Evolutionary conservation across 1,140 invertebrate genomes (phyloP).

Genomic region (Pseudomyrmex gracilis): DNA sequence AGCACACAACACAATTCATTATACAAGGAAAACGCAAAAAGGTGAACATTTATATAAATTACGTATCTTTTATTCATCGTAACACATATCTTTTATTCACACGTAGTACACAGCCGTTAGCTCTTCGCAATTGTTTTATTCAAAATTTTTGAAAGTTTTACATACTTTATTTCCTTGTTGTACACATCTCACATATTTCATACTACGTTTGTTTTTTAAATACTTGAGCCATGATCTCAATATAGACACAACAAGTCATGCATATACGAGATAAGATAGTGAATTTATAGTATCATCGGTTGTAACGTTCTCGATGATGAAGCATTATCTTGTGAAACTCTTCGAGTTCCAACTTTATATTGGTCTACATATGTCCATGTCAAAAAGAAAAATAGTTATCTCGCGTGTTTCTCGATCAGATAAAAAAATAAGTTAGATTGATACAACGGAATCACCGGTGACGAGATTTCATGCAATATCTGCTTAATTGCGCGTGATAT

Average conservation of each 20-base stretch:
- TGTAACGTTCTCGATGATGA: slow-evolving; percentile 46
- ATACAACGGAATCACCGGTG: neutral
- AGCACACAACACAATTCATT: neutral
- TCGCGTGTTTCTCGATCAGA: slow-evolving; percentile 52
- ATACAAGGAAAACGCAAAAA: neutral
- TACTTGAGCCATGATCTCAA: too few species aligned
- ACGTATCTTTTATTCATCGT: too few species aligned
- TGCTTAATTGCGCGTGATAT: slow-evolving; percentile 11
- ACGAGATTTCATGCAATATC: neutral
- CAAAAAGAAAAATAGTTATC: slow-evolving; percentile 59
- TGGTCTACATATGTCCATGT: slow-evolving; percentile 13
- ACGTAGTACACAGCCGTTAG: too few species aligned
- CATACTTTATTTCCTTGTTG: too few species aligned
- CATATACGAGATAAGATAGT: slow-evolving; percentile 61
- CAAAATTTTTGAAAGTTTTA: too few species aligned
- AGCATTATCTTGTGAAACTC: slow-evolving; percentile 71
- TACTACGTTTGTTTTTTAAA: too few species aligned
- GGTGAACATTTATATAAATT: too few species aligned
- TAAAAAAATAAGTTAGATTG: slow-evolving; percentile 18
- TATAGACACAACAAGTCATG: too few species aligned
- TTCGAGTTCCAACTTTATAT: slow-evolving; percentile 56
- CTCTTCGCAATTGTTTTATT: too few species aligned
- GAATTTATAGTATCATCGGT: slow-evolving; percentile 58
- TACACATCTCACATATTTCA: too few species aligned
- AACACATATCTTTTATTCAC: too few species aligned